These are phyloP conservation scores for Sussaba pulchella DNA, from an alignment of 2,888 invertebrate genomes.

Conservation along the genomic window DNA sequence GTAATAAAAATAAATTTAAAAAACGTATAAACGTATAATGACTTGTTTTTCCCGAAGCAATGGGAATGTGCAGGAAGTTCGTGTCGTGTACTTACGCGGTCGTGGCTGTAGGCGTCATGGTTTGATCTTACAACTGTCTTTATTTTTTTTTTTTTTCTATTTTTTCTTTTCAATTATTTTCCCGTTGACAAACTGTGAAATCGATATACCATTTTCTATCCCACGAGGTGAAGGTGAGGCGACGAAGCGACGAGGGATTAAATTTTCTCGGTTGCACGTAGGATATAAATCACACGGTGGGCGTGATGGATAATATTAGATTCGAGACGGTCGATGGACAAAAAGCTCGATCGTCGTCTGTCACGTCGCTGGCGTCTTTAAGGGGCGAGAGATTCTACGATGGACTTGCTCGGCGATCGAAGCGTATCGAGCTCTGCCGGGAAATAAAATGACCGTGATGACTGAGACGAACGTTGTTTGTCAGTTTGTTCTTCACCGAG, in stretches of 20 bases:
- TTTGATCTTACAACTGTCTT: neutral
- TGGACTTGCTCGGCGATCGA: neutral
- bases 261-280: neutral
- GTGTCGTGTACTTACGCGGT: neutral
- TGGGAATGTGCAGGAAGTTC: neutral
- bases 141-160: neutral
- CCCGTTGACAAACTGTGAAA: neutral
- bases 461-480: neutral
- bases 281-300: slow-evolving; percentile 38
- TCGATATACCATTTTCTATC: slow-evolving; percentile 37
- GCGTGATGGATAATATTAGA: slow-evolving; percentile 45
- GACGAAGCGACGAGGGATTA: slow-evolving; percentile 15
- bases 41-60: neutral
- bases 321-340: slow-evolving; percentile 38
- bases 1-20: too few relatives aligned
- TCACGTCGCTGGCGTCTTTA: slow-evolving; percentile 10
- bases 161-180: neutral
- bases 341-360: slow-evolving; percentile 22
- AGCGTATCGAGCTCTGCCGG: neutral
- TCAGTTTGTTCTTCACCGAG: slow-evolving; percentile 4
- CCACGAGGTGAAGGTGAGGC: too few relatives aligned
- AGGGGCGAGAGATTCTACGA: neutral
- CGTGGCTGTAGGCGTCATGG: neutral
- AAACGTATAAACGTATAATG: neutral
- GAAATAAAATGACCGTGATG: neutral